Evolutionary conservation across 92 coral and sea anemone species (phyloP), one percentile per base, ranked within the genome.

Genomic region (Palythoa grandis): DNA sequence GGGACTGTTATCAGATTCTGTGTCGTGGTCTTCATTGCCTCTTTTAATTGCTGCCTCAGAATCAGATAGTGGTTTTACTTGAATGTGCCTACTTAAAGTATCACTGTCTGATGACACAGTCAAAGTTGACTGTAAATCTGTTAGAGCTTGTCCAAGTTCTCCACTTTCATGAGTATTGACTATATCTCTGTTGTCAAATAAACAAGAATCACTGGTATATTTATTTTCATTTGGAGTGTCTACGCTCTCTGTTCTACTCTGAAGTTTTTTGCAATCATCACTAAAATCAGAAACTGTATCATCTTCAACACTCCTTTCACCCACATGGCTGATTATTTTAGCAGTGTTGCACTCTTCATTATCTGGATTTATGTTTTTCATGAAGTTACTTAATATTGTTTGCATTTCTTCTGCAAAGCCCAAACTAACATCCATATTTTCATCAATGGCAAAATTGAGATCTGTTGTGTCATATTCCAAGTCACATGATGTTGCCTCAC

Each of bases 341-440:
- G 85, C 40, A 37, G 17, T 10, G 25, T 22, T 20, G 24, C 9
- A 63, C 5, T 86, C 57, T 12, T 15, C 37, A 5, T 2, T 70
- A 14, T 58, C 54, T 5, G 15, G 52, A 35, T 40, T 82, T 1
- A 76, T 43, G 50, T 52, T 35, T 43, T 84, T 83, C 58, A 65
- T 84, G 65, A 92, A 88, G 65, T 90, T 78, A 22, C 89, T 87
- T 82, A 94, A 23, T 84, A 94, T 60, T 72, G 92, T 85, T 79
- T 94, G 91, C 95, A 94, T 92, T 78, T 94, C 98, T 19, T 91
- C 82, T 37, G 94, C 98, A 89, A 94, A 94, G 83, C 92, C 91
- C 70, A 90, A 77, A 37, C 95, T 92, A 11, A 94, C 79, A 78
- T 66, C 82, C 56, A 94, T 74, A 61, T 90, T 86, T 15, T 82